Base-by-base conservation (phyloP, 1,140 invertebrate genomes). In the Parasteatoda tepidariorum region DNA sequence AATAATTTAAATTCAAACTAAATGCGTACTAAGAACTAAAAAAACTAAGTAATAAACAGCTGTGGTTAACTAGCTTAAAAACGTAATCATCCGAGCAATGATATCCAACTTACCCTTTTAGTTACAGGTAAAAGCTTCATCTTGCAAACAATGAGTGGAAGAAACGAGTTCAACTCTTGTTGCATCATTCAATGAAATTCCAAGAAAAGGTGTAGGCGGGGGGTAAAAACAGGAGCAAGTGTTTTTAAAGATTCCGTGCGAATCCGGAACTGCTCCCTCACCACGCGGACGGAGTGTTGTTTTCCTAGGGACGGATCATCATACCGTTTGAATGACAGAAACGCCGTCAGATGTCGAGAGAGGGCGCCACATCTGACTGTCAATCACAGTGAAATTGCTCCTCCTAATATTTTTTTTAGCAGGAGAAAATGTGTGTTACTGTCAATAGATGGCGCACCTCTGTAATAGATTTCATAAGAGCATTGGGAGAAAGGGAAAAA, bases 341-440 rank as follows among this genome's bases (percentile, higher is more conserved):
- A 33, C 66, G 38, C 24, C 22, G 22, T 33, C 22, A 6, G 31
- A 48, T 11, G 28, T 68, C 22, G 62, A 15, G 15, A 34, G 66
- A 48, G 76, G 76, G 76, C 38, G 76, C 28, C 76, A 30, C 64
- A 30, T 55, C 30, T 33, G 30, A 28, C 61, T 68, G 76, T 66
- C 76, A 79, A 79, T 79, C 76, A 76, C 38, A 31, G 62, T 68
- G 38, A 24, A 34, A 48, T 79, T 38, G 74, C 61, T 48, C 55
- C 74, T 57, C 74, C 74, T 66, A 26, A 28, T 68, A 22, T 22
- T 66, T 66, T n/a, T 41, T 26, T 18, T 31, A 31, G n/a, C 2
- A 54, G 41, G 30, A 18, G 38, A 9, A 48, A 48, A 13, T 48
- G 9, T 48, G 61, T 48, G 74, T 76, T 59, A n/a, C 18, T 64